These are phyloP conservation scores for Pseudopodoces humilis DNA, from an alignment of 2,113 vertebrate genomes.

Conservation along the genomic window DNA sequence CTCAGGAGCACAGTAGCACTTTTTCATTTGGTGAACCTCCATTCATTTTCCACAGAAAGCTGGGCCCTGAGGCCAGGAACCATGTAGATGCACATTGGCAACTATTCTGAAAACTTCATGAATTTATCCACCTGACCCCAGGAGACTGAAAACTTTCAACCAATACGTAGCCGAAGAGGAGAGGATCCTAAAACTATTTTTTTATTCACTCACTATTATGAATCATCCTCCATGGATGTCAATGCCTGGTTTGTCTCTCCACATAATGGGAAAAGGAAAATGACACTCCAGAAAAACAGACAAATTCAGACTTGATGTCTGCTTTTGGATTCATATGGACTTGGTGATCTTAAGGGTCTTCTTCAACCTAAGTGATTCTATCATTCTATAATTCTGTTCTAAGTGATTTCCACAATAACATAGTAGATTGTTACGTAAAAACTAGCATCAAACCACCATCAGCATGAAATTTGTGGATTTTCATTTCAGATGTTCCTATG, in stretches of 20 bases:
- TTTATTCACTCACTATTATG: not conserved
- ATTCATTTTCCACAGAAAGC: not conserved
- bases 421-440: not conserved
- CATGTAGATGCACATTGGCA: accelerated
- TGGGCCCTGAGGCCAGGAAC: not conserved
- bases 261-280: not conserved
- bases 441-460: not conserved
- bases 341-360: not conserved
- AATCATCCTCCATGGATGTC: not conserved
- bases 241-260: not conserved
- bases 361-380: not conserved
- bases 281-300: not conserved
- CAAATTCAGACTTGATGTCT: not conserved
- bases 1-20: not conserved
- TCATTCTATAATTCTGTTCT: not conserved
- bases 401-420: not conserved
- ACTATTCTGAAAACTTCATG: not conserved
- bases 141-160: not conserved
- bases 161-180: not conserved
- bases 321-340: not conserved
- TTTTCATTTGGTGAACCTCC: not conserved
- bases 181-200: not conserved
- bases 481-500: not conserved
- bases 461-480: not conserved
- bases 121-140: not conserved